Evolutionary conservation across 2,797 vertebrate species (phyloP), one percentile per base, ranked within the genome.

Genomic region (Pangasius larnaudii): DNA sequence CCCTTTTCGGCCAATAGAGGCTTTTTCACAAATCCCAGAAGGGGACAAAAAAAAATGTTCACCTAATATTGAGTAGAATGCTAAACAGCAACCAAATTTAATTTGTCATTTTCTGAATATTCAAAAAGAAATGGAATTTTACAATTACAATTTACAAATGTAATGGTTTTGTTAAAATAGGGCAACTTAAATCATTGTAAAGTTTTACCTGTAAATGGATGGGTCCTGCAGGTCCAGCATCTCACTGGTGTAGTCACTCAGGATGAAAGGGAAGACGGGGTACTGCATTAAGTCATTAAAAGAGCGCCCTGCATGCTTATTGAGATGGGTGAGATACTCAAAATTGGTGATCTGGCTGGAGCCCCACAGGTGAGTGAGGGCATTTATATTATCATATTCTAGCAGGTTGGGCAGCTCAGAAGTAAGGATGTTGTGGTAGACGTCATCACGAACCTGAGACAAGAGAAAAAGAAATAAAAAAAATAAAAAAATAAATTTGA

Each of bases 201-300:
- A 9, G n/a, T 3, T 92, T 36, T 65, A 96, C 99, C 99, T 98
- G 95, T 99, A 99, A 89, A 99, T 95, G 0, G 89, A 92, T 0
- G 96, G 89, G 42, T 98, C 98, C 74, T 94, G 96, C 92, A 99
- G 96, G 94, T 99, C 98, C 59, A 99, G 94, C 0, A 96, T 98
- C 94, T 99, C 98, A 85, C 90, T 99, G 90, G 92, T 95, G 91
- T 99, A 99, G 93, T 99, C 99, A 42, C 97, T 95, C 91, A 99
- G 96, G 89, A 99, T 98, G 85, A 99, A 99, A 16, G 99, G 99
- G 95, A 99, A 99, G 91, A 99, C 98, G 0, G 99, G 99, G 92
- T 99, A 99, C 91, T 99, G 99, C 99, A 99, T 99, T 91, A 99
- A 97, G 92, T 99, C 99, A 85, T 99, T 99, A 94, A 99, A 99